Evolutionary conservation across 2,113 vertebrate species (phyloP).

Genomic region (Recurvirostra avosetta): DNA sequence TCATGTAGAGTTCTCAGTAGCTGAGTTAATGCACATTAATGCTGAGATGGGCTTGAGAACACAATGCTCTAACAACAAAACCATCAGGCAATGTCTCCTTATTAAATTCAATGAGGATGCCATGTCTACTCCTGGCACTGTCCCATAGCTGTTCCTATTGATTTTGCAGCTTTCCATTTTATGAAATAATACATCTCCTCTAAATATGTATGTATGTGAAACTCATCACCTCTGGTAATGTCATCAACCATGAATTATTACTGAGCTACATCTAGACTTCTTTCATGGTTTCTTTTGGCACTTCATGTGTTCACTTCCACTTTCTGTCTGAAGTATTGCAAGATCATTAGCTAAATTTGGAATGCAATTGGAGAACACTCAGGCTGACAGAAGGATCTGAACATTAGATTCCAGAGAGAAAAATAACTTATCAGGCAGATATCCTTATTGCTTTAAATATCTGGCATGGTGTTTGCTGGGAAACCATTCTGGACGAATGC

Average conservation of each 20-base stretch:
- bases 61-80: conserved; percentile 28
- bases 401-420: conserved; percentile 35
- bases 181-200: conserved; percentile 9
- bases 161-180: conserved; percentile 38
- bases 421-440: conserved; percentile 51
- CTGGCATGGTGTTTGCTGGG: conserved; percentile 28
- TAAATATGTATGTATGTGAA: conserved; percentile 11
- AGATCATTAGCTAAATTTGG: conserved; percentile 25
- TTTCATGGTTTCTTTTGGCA: conserved; percentile 52
- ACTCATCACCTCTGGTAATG: conserved; percentile 47
- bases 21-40: not conserved
- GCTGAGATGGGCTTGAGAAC: not conserved
- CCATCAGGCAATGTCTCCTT: not conserved
- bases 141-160: conserved; percentile 21
- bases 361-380: conserved; percentile 12
- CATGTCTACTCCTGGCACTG: not conserved
- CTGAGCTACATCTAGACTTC: not conserved
- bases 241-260: conserved; percentile 43
- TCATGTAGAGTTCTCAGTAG: not conserved
- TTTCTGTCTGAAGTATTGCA: conserved; percentile 26
- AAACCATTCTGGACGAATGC: conserved; percentile 48
- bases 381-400: conserved; percentile 20
- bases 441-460: conserved; percentile 38
- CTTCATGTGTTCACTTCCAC: conserved; percentile 8
- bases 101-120: not conserved